phyloP scores from a whole-genome alignment of 2,797 vertebrate genomes.

The Siniperca obscura region DNA sequence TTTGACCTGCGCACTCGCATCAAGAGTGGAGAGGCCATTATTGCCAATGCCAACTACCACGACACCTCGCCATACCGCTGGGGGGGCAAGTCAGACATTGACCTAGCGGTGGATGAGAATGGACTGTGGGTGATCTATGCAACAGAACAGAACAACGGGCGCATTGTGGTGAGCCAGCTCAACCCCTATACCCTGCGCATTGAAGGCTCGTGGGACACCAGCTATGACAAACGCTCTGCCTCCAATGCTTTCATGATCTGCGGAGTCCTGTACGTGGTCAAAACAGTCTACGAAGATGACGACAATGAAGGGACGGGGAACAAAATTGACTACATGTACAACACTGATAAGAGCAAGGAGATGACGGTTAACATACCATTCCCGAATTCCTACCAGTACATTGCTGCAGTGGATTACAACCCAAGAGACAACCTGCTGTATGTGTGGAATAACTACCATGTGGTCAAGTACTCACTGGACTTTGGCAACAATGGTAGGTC shows the following conservation, averaged over 20 bases:
- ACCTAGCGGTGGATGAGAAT: conserved; percentile 87
- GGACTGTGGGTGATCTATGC: conserved; percentile 89
- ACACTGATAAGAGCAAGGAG: conserved; percentile 95
- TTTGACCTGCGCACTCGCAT: conserved; percentile 97
- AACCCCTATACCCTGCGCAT: conserved; percentile 88
- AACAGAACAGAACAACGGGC: conserved; percentile 88
- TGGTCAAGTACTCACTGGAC: conserved; percentile 97
- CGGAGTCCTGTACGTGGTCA: conserved; percentile 90
- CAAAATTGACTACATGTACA: conserved; percentile 99
- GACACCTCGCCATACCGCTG: conserved; percentile 88
- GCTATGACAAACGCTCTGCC: conserved; percentile 86
- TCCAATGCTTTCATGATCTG: conserved; percentile 89
- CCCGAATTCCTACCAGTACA: conserved; percentile 99
- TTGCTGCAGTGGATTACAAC: conserved; percentile 99
- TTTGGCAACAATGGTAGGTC: conserved; percentile 95
- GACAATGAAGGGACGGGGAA: conserved; percentile 98
- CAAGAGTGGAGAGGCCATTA: conserved; percentile 98
- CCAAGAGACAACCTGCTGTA: conserved; percentile 98
- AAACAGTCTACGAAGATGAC: conserved; percentile 97
- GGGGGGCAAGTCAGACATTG: conserved; percentile 88
- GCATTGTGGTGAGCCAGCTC: conserved; percentile 87
- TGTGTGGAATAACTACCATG: conserved; percentile 99
- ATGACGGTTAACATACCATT: conserved; percentile 93
- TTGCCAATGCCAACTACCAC: conserved; percentile 91
- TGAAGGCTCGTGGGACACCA: conserved; percentile 87